Base-by-base conservation (phyloP, 2,888 invertebrate species). In the Tiliacea citrago region DNA sequence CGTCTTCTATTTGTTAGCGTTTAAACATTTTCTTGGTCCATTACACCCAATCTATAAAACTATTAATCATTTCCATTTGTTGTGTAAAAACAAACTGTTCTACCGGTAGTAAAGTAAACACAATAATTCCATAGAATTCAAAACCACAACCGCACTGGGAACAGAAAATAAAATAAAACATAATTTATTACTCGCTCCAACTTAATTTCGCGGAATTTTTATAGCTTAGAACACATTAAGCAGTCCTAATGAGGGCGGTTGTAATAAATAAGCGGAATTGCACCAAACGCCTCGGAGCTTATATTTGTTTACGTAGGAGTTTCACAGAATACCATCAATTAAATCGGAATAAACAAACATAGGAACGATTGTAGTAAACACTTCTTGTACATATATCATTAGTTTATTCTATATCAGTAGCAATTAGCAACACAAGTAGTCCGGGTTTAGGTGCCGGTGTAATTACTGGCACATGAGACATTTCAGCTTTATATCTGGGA, bases 171-270 rank as follows among this genome's bases (percentile, higher is more conserved):
- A 73, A 67, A 62, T 73, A 69, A 76, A 79, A 68, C 62, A 74
- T 82, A 76, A 86, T 86, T 88, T 75, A 84, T 79, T 71, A 67
- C 75, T 70, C 51, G 55, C 78, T 73, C 63, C 73, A 80, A 86
- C 82, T 84, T 78, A 82, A 84, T 86, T 85, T 85, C 51, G 73
- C 67, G 63, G 75, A 63, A 55, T 81, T 86, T 85, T 86, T 86
- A 84, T 78, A 80, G 86, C 78, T 75, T 77, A 58, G 71, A 84
- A 75, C 68, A 77, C 86, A 86, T 86, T 85, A 86, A 79, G 74
- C 85, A 66, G 66, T 76, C 81, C 75, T 86, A 86, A 86, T 84
- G 81, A 84, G 71, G 51, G 63, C 68, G 76, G 71, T 82, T 74
- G 81, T 81, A 77, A 85, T 86, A 79, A 86, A 84, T 77, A 81